Base-by-base conservation (phyloP, 2,113 vertebrate species). In the Eudyptes chrysolophus region DNA sequence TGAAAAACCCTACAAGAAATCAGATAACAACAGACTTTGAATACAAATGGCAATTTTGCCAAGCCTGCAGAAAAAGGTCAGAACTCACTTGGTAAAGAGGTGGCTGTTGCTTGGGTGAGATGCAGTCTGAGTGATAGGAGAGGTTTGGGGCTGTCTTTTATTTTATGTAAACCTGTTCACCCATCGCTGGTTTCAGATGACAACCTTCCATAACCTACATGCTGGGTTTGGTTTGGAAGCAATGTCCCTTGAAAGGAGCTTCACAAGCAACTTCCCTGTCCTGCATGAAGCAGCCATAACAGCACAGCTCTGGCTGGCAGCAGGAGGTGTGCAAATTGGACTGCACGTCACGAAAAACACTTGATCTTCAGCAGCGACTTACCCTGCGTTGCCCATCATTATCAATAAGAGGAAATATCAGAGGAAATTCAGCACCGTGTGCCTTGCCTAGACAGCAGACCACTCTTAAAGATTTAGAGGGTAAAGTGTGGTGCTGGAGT, bases 161-260 rank as follows among this genome's bases (percentile, higher is more conserved):
- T 92, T 65, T 62, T 29, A 62, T 1, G 0, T 49, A 90, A 66
- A 72, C 17, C 66, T 87, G 22, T 93, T 94, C 87, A 69, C 46
- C 62, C 70, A 74, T 76, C 70, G 44, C 29, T 77, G 49, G 38
- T 42, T 90, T 88, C 36, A 64, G 89, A 40, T 6, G 71, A 76
- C 0, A 3, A 96, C 81, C 75, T 91, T 95, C 84, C 42, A 38
- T 70, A 77, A 93, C 62, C 87, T 89, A 76, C 84, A 66, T 89
- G 74, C 84, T 83, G 84, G 46, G 22, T 80, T 95, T 68, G 72
- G 65, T 82, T 94, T 89, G 81, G 81, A 83, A 92, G 74, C 70
- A 95, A 72, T 54, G 70, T 90, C 68, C 94, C 94, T 92, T 89
- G 93, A 95, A 95, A 93, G 87, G 27, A 93, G 77, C 46, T 95